These are phyloP conservation scores for Mythimna pallens DNA, from an alignment of 2,888 invertebrate species.

Conservation along the genomic window DNA sequence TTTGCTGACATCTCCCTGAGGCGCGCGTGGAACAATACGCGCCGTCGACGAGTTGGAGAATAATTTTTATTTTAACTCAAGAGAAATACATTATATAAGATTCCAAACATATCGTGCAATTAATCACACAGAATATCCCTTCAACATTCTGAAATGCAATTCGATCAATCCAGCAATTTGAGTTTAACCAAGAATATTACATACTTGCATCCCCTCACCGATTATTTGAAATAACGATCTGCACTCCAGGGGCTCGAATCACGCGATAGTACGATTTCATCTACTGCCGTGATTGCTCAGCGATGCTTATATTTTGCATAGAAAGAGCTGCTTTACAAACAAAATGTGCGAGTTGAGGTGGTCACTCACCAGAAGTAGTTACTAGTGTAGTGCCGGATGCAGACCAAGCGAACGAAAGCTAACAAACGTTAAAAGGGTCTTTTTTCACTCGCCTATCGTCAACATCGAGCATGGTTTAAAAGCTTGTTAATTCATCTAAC, in stretches of 20 bases:
- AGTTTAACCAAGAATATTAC: constrained; percentile 4
- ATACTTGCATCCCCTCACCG: constrained; percentile 16
- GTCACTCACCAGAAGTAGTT: not conserved
- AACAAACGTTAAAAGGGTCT: not conserved
- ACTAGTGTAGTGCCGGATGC: too few species aligned
- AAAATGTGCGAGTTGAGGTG: constrained; percentile 3
- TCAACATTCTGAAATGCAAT: constrained; percentile 16
- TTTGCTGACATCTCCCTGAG: too few species aligned
- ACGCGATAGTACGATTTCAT: constrained; percentile 53
- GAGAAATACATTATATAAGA: not conserved
- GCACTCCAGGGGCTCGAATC: constrained; percentile 17
- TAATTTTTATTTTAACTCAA: not conserved
- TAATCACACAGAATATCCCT: not conserved
- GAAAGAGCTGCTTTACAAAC: constrained; percentile 38
- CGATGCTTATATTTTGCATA: constrained; percentile 52
- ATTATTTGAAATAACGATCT: constrained; percentile 45
- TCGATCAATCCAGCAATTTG: constrained; percentile 21
- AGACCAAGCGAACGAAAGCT: not conserved
- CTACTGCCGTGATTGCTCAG: constrained; percentile 24
- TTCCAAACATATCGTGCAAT: not conserved
- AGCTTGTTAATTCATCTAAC: too few species aligned
- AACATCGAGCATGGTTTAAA: too few species aligned
- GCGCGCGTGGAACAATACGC: too few species aligned
- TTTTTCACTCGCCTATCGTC: too few species aligned
- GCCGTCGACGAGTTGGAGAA: too few species aligned